Evolutionary conservation across 2,797 vertebrate species (phyloP).

Genomic region (Rhodeus uyekii): DNA sequence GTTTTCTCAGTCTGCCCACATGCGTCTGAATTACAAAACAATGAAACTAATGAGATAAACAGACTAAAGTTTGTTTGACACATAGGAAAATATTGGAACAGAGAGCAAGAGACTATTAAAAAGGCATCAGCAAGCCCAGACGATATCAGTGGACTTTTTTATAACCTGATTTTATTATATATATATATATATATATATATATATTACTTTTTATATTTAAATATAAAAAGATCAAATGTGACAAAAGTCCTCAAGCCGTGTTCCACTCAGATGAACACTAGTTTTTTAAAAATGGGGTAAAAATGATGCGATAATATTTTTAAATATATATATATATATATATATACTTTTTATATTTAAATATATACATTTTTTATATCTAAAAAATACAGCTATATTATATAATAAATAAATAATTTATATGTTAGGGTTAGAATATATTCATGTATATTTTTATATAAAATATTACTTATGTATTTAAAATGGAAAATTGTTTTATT

Average conservation of each 20-base stretch:
- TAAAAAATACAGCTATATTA: too few relatives aligned
- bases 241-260: too few relatives aligned
- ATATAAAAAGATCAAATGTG: too few relatives aligned
- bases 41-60: slow-evolving; percentile 23
- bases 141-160: background rate
- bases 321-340: background rate
- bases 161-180: background rate
- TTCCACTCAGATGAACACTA: too few relatives aligned
- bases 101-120: slow-evolving; percentile 4
- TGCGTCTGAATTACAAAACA: background rate
- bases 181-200: background rate
- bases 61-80: background rate
- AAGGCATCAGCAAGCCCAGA: background rate
- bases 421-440: too few relatives aligned
- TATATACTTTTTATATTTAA: too few relatives aligned
- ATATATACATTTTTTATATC: too few relatives aligned
- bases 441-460: background rate
- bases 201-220: background rate
- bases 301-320: background rate
- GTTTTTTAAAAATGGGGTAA: background rate
- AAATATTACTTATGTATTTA: background rate
- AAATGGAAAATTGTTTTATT: background rate
- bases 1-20: slow-evolving; percentile 1
- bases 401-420: too few relatives aligned
- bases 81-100: background rate